Percentiles rank a stretch among this genome's conserved stretches.
Conservation (phyloP, 2,797 vertebrate genomes). For the Loris lydekkerianus region DNA sequence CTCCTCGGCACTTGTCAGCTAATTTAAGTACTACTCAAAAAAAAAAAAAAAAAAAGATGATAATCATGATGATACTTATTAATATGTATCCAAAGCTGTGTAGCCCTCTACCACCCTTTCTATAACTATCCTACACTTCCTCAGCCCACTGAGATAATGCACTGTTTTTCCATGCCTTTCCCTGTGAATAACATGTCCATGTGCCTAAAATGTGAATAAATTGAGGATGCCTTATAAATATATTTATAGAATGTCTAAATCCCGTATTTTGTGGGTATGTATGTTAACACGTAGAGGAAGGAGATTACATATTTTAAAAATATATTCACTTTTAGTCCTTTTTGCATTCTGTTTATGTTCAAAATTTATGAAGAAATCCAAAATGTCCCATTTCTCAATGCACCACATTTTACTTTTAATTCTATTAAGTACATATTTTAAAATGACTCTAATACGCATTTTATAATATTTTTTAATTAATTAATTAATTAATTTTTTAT, state of each 20-base stretch:
- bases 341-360: background rate
- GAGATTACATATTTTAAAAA: conserved; percentile 4
- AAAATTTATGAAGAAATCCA: conserved; percentile 31
- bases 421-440: conserved; percentile 17
- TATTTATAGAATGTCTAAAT: conserved; percentile 5
- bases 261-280: background rate
- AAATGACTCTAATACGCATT: background rate
- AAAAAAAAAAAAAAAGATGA: background rate
- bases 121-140: background rate
- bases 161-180: background rate
- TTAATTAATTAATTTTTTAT: too few relatives aligned
- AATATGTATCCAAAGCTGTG: background rate
- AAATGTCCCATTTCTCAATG: conserved; percentile 8
- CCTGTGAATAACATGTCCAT: background rate
- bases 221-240: background rate
- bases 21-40: background rate
- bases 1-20: background rate
- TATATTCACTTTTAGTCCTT: background rate
- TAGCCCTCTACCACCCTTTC: too few relatives aligned
- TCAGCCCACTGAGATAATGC: background rate
- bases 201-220: background rate
- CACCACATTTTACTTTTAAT: background rate
- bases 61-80: background rate
- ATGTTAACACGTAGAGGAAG: background rate
- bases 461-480: background rate